A percentile compares a stretch with the other conserved stretches of the same genome.
Conservation (phyloP, 1,140 invertebrate genomes). For the Drosophila carrolli region DNA sequence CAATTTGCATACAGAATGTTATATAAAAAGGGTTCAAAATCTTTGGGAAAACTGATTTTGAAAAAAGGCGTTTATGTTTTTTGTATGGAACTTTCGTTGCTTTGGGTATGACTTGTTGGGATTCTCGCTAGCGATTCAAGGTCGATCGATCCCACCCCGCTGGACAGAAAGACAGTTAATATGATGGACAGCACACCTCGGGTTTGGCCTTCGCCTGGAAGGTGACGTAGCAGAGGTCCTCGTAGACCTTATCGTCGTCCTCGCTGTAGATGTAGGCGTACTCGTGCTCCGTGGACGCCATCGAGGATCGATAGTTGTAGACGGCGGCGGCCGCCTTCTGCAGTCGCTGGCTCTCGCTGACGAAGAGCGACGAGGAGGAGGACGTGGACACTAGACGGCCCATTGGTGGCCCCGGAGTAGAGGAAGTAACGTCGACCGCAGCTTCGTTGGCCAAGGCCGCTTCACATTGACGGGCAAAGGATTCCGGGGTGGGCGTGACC, state of each 20-base stretch:
- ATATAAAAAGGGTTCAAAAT: background rate
- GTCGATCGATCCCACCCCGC: slow-evolving; percentile 12
- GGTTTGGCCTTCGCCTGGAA: slow-evolving; percentile 87
- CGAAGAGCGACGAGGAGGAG: slow-evolving; percentile 39
- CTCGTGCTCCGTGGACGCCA: slow-evolving; percentile 66
- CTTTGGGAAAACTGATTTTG: too few species aligned
- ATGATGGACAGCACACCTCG: slow-evolving; percentile 85
- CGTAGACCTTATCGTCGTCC: slow-evolving; percentile 93
- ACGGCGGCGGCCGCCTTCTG: slow-evolving; percentile 74
- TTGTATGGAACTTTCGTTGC: background rate
- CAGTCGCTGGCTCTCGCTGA: slow-evolving; percentile 70
- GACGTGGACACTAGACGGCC: slow-evolving; percentile 30
- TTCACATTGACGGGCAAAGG: slow-evolving; percentile 9
- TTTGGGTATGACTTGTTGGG: background rate
- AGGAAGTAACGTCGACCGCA: background rate
- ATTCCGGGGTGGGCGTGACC: slow-evolving; percentile 56
- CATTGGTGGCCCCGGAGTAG: slow-evolving; percentile 2
- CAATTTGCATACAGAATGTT: background rate
- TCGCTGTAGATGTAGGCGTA: slow-evolving; percentile 80
- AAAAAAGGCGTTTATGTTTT: background rate
- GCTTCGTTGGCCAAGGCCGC: background rate
- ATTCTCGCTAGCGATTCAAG: background rate
- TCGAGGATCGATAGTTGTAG: slow-evolving; percentile 75
- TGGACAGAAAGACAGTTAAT: slow-evolving; percentile 23
- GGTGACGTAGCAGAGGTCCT: slow-evolving; percentile 94